Evolutionary conservation across 2,113 vertebrate genomes (phyloP), one percentile per base, ranked within the genome.

Genomic region (Ondatra zibethicus): DNA sequence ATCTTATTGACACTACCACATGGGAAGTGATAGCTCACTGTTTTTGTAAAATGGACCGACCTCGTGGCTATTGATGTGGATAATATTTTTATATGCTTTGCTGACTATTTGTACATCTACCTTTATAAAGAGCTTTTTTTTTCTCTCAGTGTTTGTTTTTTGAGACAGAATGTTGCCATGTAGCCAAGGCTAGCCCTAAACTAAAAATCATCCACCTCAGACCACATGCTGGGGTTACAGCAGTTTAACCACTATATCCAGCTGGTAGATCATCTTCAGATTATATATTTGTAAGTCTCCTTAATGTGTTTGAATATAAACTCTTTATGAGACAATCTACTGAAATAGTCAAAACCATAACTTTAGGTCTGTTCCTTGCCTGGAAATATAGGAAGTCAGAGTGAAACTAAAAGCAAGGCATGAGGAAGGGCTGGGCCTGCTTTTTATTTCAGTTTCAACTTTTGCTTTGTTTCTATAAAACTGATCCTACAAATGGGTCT

Each of bases 401-500:
- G 70, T 78, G 88, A 94, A 95, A 94, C n/a, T 27, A 92, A 92
- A 19, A 88, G 2, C 63, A 55, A 7, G 91, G 58, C 25, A 88
- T 61, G 29, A 87, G 63, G 55, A 82, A 72, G 21, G 25, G 23
- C 39, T 1, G 42, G 91, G 39, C 13, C 73, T 88, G 50, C 14
- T 27, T 77, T 68, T 78, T 78, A n/a, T 75, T 96, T 86, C 39
- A 27, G 52, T 31, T 66, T 92, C 80, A 36, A 11, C 21, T 92
- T 86, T 85, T 39, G 61, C 76, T 88, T 96, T 94, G 73, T 73
- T 95, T 88, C 47, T n/a, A 63, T 75, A 76, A 75, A 95, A 86
- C 16, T 33, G 77, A 94, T 31, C 65, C 73, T 76, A 2, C 3
- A 4, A 89, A 58, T 58, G 5, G 19, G 58, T 58, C 58, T 52